Conservation (phyloP, 2,888 invertebrate genomes). For the Nemoura dubitans region DNA sequence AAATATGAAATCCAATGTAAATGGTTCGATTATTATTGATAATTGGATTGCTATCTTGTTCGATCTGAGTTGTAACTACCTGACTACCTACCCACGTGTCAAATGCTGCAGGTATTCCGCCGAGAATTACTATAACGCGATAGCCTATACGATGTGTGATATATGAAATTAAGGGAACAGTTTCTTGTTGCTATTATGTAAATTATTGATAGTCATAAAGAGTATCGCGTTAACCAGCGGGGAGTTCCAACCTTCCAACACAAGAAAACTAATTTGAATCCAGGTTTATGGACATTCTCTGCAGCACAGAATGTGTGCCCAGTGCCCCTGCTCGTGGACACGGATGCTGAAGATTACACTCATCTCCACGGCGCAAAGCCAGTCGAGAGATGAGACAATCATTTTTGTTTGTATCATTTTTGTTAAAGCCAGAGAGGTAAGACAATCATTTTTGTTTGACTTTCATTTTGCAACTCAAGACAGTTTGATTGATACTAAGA, state of each 20-base stretch:
- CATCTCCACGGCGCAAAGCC: not conserved
- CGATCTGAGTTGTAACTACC: not conserved
- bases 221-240: not conserved
- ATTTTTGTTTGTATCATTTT: not conserved
- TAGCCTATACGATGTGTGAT: not conserved
- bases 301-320: not conserved
- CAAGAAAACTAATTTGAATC: not conserved
- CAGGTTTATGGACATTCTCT: not conserved
- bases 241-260: not conserved
- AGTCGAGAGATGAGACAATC: not conserved
- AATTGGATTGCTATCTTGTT: not conserved
- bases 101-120: not conserved
- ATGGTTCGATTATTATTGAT: conserved; percentile 7
- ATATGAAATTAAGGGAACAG: conserved; percentile 12
- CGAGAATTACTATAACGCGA: not conserved
- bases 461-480: not conserved
- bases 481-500: not conserved
- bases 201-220: not conserved
- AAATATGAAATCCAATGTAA: conserved; percentile 7
- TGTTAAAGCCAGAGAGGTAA: not conserved
- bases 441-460: not conserved
- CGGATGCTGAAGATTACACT: not conserved
- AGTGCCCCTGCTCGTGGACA: not conserved
- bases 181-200: not conserved
- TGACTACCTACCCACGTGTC: not conserved